A percentile compares a stretch with the other conserved stretches of the same genome.
Evolutionary conservation across 1,140 invertebrate species (phyloP).

Genomic region (Semibalanus balanoides): DNA sequence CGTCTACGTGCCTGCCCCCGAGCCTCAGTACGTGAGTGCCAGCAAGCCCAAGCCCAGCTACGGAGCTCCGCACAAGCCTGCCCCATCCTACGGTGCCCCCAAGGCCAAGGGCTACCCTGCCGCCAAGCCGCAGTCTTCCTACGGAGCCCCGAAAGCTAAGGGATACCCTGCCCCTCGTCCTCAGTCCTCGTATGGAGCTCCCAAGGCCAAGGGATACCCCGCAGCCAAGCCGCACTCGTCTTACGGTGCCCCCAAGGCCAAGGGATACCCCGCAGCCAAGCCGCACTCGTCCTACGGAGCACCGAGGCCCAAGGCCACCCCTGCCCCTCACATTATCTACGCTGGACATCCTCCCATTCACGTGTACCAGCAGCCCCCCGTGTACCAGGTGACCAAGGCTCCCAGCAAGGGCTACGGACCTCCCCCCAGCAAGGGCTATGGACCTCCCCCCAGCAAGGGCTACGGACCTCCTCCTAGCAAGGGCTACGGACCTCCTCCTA

Average conservation of each 20-base stretch:
- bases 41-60: constrained; percentile 10
- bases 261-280: constrained; percentile 10
- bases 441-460: constrained; percentile 14
- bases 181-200: constrained; percentile 16
- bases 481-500: constrained; percentile 9
- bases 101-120: constrained; percentile 15
- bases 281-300: constrained; percentile 17
- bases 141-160: constrained; percentile 21
- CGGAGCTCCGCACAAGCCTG: constrained; percentile 18
- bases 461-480: constrained; percentile 19
- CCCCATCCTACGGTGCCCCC: constrained; percentile 18
- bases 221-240: constrained; percentile 14
- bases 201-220: constrained; percentile 14
- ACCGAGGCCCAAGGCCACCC: constrained; percentile 15
- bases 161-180: constrained; percentile 10
- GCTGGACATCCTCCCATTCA: constrained; percentile 31
- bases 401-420: constrained; percentile 17
- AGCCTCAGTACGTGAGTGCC: constrained; percentile 7
- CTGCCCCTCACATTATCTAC: constrained; percentile 30
- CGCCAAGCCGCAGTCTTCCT: constrained; percentile 14
- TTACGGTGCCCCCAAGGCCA: constrained; percentile 16
- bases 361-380: constrained; percentile 29
- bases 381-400: constrained; percentile 21
- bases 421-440: constrained; percentile 10
- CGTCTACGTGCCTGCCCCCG: constrained; percentile 19